Conservation (phyloP, 2,113 vertebrate genomes). For the Carollia perspicillata region DNA sequence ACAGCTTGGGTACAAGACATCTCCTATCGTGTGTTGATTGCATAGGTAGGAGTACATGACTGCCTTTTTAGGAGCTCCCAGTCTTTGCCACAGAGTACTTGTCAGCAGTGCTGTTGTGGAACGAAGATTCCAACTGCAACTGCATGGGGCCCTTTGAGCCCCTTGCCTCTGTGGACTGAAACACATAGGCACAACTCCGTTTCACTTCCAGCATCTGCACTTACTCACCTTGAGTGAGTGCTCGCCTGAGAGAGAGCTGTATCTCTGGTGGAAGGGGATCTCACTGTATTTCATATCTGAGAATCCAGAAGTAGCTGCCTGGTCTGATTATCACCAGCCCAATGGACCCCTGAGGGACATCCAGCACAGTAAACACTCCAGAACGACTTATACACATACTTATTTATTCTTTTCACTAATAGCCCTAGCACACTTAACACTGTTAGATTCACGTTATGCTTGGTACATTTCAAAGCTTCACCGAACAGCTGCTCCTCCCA, state of each 20-base stretch:
- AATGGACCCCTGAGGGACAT: neutral
- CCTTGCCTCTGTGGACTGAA: neutral
- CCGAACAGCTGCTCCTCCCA: neutral
- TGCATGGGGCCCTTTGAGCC: neutral
- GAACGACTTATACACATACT: neutral
- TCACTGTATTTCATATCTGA: neutral
- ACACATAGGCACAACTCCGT: neutral
- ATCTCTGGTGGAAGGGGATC: neutral
- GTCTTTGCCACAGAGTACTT: neutral
- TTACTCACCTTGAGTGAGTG: neutral
- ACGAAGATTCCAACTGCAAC: neutral
- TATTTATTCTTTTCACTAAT: neutral
- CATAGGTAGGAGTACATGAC: neutral
- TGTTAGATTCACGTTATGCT: neutral
- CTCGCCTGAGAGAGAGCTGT: neutral
- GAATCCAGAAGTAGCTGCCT: neutral
- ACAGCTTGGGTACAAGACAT: neutral
- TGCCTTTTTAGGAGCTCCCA: neutral
- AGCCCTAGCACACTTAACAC: neutral
- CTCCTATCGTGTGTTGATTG: neutral
- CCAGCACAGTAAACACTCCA: neutral
- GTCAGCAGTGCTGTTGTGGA: neutral
- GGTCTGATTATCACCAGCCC: neutral
- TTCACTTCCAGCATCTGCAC: neutral
- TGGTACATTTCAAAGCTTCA: neutral